Evolutionary conservation across 2,888 invertebrate species (phyloP), one percentile per base, ranked within the genome.

Genomic region (Bruchidius siliquastri): DNA sequence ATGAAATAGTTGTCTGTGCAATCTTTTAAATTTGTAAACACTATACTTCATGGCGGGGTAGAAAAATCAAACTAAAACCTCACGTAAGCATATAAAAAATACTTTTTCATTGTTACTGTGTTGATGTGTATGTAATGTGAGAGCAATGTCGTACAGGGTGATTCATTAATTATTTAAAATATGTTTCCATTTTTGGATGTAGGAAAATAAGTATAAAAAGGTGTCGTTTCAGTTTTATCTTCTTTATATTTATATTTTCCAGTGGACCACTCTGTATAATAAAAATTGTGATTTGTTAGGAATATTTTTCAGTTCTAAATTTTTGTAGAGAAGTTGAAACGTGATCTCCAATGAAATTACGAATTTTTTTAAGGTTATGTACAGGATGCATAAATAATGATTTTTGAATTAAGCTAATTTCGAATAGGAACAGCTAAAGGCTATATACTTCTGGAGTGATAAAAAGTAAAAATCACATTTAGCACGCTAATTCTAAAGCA

Each of bases 281-380:
- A 49, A 72, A 70, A 70, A 22, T 72, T 72, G 71, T 49, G 49
- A 8, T 13, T 49, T 49, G 49, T 13, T 26, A 26, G 30, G 30
- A 30, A 3, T 49, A 26, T 4, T 49, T 49, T 49, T 49, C 49
- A 13, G 18, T 49, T 49, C 49, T 8, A 49, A 49, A 49, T 8
- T n/a, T n/a, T 26, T 49, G 18, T 18, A 49, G 6, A 49, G 6
- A 13, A 1, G 6, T 49, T 49, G 49, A 49, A 13, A 49, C 49
- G 13, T 49, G 49, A 77, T 78, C 73, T 74, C 71, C 69, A 32
- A 70, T 70, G 6, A 71, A 49, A 69, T 71, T 72, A 71, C 68
- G 72, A 72, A 72, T 72, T 72, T 72, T 26, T 75, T 72, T 76
- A 1, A 49, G 13, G 18, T 49, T 49, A 49, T 13, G 1, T 49